A percentile compares a stretch with the other conserved stretches of the same genome.
These are phyloP conservation scores for Brachionus asplanchnoidis DNA, from an alignment of 1,140 invertebrate genomes.

Conservation along the genomic window DNA sequence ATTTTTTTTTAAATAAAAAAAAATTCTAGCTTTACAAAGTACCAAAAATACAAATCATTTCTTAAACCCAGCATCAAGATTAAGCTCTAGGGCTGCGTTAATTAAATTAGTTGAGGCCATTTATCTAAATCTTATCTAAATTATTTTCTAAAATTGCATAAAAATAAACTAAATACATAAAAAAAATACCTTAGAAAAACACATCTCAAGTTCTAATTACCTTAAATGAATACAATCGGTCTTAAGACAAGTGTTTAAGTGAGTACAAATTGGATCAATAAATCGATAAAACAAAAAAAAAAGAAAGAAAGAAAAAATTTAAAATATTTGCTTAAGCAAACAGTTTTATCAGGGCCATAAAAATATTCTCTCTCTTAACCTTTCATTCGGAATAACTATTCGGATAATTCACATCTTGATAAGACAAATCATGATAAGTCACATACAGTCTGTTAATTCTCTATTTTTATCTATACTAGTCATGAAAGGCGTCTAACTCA, in stretches of 20 bases:
- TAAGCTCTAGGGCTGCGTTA: neutral
- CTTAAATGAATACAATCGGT: neutral
- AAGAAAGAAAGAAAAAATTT: constrained; percentile 11
- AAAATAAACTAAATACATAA: neutral
- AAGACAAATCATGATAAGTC: constrained; percentile 27
- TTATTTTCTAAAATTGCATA: neutral
- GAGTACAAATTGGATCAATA: neutral
- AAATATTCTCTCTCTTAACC: neutral
- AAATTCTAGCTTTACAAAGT: neutral
- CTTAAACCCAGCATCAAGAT: neutral
- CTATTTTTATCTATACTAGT: neutral
- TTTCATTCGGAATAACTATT: neutral
- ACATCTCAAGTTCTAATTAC: neutral
- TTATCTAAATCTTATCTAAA: neutral
- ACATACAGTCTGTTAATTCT: constrained; percentile 26
- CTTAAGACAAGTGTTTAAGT: neutral
- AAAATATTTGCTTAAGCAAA: neutral
- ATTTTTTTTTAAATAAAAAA: neutral
- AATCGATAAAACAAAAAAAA: neutral
- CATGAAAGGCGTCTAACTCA: neutral
- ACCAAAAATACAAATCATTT: neutral
- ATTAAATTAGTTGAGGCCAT: neutral
- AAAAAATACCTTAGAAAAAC: neutral
- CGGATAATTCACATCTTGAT: neutral
- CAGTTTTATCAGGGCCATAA: constrained; percentile 9